Evolutionary conservation across 2,888 invertebrate species (phyloP), one percentile per base, ranked within the genome.

Genomic region (Uropetala carovei): DNA sequence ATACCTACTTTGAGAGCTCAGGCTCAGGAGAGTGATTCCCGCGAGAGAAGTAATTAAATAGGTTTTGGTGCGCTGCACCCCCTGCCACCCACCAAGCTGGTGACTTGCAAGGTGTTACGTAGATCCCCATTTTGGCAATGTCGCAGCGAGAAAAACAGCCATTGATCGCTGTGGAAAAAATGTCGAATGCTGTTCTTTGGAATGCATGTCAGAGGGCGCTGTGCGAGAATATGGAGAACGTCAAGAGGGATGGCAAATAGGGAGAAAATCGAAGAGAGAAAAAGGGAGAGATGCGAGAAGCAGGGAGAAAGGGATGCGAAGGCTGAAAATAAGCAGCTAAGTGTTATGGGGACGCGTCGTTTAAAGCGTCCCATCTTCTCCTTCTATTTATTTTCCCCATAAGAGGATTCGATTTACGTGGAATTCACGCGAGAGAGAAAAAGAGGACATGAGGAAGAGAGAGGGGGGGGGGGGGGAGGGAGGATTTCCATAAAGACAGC

Each of bases 341-440:
- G 68, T 68, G 68, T 18, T 68, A 68, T 68, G 68, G 68, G 13
- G 22, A 18, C 10, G 68, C 68, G 68, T 18, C 68, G 18, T 18
- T 22, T 18, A 68, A 68, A 68, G 22, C 68, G 18, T 43, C 43
- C 18, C 68, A 18, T 68, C 18, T n/a, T 68, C 68, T 9, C 68
- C 68, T 22, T 68, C 68, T 68, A 18, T 68, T 68, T 68, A 68
- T 68, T 68, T 68, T 68, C 68, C 68, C 22, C 68, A 22, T 68
- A 68, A 68, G 22, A 68, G 68, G n/a, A 68, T 68, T 68, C 68
- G 68, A 68, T 68, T 68, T 68, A 68, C 68, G 68, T 22, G 16
- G 68, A 68, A 18, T 68, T 68, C 22, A 68, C 68, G 22, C n/a
- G 68, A 68, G 68, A 4, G 68, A 68, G 68, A 4, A 43, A 5